Conservation (phyloP, 2,113 vertebrate species). For the Gobius niger region DNA sequence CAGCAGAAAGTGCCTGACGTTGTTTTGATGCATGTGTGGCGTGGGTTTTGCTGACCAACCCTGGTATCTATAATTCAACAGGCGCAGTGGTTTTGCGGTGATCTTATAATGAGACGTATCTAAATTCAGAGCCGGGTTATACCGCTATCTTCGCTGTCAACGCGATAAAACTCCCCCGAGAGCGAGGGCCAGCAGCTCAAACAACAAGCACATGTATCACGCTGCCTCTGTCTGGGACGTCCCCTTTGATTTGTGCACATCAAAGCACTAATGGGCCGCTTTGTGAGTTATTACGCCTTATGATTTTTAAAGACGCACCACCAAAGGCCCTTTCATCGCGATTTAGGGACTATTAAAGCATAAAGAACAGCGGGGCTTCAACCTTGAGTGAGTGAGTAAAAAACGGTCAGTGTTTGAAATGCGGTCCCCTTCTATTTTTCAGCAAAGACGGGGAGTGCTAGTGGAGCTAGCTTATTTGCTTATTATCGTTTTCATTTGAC, state of each 20-base stretch:
- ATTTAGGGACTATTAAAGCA: slow-evolving; percentile 20
- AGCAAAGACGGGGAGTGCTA: background rate
- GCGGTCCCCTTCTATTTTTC: background rate
- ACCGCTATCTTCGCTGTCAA: slow-evolving; percentile 49
- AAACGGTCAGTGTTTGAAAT: background rate
- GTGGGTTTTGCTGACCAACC: slow-evolving; percentile 21
- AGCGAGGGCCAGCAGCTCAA: slow-evolving; percentile 38
- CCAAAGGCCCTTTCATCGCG: slow-evolving; percentile 11
- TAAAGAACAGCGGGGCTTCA: background rate
- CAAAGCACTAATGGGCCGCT: slow-evolving; percentile 12
- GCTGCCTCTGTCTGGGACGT: slow-evolving; percentile 15
- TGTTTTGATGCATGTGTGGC: slow-evolving; percentile 10
- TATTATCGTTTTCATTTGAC: no score
- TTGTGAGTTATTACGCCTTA: slow-evolving; percentile 9
- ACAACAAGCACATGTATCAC: slow-evolving; percentile 28
- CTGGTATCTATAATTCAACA: slow-evolving; percentile 52
- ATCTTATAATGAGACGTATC: slow-evolving; percentile 52
- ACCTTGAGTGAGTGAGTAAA: slow-evolving; percentile 8
- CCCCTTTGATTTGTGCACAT: slow-evolving; percentile 33
- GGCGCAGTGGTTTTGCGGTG: slow-evolving; percentile 41
- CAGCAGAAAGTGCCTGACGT: slow-evolving; percentile 16
- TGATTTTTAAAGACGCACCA: slow-evolving; percentile 13
- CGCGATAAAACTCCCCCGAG: slow-evolving; percentile 41
- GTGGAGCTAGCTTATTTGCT: no score
- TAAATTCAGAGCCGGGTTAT: slow-evolving; percentile 56